Conservation (phyloP, 2,113 vertebrate genomes). For the Dermatemys mawii region DNA sequence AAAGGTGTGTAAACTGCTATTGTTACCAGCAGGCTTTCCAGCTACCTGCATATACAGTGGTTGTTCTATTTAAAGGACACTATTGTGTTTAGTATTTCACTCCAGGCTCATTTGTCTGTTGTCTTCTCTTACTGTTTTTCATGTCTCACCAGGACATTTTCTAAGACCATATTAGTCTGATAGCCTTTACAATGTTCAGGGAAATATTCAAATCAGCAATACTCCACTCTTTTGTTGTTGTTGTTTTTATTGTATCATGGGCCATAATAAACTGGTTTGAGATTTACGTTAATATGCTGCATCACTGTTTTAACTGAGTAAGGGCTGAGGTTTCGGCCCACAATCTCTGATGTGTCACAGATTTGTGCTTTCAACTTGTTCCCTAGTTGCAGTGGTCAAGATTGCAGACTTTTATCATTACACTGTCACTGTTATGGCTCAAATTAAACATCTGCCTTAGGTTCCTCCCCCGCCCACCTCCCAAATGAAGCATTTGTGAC, state of each 20-base stretch:
- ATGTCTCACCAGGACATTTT: neutral
- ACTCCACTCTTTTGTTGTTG: neutral
- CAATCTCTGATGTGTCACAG: neutral
- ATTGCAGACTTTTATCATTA: neutral
- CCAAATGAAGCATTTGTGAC: neutral
- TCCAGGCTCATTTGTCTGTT: accelerated
- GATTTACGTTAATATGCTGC: neutral
- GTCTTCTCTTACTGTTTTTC: neutral
- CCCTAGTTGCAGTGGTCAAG: accelerated
- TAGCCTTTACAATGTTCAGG: neutral
- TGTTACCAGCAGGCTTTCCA: neutral
- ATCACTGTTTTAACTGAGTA: neutral
- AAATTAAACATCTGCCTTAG: neutral
- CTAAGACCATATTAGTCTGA: neutral
- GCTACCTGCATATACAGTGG: neutral
- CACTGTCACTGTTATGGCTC: neutral
- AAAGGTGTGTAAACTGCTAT: neutral
- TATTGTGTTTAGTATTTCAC: neutral
- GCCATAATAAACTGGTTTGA: neutral
- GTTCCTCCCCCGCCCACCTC: neutral
- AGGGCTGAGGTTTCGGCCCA: neutral
- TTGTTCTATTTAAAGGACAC: accelerated
- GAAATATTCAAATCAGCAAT: neutral
- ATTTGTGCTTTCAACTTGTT: neutral
- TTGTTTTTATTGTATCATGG: neutral